A percentile compares a stretch with the other conserved stretches of the same genome.
Evolutionary conservation across 2,113 vertebrate species (phyloP).

Genomic region (Todiramphus saurophagus): DNA sequence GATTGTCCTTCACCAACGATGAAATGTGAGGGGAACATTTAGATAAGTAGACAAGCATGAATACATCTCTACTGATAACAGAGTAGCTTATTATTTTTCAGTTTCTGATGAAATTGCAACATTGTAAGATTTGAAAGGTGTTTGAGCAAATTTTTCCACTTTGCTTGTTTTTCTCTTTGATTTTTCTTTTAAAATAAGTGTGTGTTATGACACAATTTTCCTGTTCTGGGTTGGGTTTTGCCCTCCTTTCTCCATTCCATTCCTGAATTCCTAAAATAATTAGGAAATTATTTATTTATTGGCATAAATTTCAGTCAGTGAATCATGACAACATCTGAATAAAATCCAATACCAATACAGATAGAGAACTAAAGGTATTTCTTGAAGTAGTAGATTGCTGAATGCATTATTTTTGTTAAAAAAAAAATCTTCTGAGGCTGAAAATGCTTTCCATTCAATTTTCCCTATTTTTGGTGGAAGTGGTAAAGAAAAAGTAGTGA

Average conservation of each 20-base stretch:
- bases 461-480: neutral
- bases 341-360: neutral
- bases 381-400: neutral
- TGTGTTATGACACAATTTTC: neutral
- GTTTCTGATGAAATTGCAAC: neutral
- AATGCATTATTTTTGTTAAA: neutral
- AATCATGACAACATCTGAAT: neutral
- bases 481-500: neutral
- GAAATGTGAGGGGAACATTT: neutral
- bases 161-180: neutral
- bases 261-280: neutral
- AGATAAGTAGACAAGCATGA: neutral
- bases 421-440: neutral
- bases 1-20: neutral
- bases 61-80: neutral
- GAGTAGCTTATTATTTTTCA: neutral
- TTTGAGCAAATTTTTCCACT: neutral
- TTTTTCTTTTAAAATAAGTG: neutral
- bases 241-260: neutral
- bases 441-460: neutral
- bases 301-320: neutral
- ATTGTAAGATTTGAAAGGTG: neutral
- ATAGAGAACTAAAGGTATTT: neutral
- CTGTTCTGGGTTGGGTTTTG: neutral
- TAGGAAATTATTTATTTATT: too few relatives aligned